Evolutionary conservation across 2,113 vertebrate species (phyloP).

Genomic region (Beaufortia kweichowensis): DNA sequence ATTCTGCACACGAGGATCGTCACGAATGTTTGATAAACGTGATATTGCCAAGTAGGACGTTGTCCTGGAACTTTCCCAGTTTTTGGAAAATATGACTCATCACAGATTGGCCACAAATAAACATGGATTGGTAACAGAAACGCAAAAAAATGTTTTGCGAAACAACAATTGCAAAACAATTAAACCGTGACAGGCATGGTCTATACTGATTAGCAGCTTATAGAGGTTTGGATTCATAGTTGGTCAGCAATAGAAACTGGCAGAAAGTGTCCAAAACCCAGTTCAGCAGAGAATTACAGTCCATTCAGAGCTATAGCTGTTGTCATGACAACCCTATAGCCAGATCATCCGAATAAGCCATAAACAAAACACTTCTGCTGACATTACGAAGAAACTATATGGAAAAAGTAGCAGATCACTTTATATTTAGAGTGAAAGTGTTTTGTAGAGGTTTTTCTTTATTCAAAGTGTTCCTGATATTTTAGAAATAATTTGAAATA

Average conservation of each 20-base stretch:
- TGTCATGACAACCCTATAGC: constrained; percentile 8
- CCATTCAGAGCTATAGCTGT: not conserved
- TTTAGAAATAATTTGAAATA: too few relatives aligned
- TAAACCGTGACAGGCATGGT: not conserved
- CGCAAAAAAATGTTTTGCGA: not conserved
- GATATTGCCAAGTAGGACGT: not conserved
- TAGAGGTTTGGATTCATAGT: not conserved
- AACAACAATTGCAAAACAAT: too few relatives aligned
- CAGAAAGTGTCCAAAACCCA: too few relatives aligned
- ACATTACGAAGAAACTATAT: too few relatives aligned
- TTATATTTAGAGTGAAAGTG: not conserved
- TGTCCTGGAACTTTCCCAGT: not conserved
- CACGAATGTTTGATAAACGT: not conserved
- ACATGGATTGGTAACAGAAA: not conserved
- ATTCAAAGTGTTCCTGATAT: not conserved
- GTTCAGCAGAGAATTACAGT: not conserved
- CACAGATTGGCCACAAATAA: not conserved
- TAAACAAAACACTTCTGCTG: not conserved
- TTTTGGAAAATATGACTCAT: not conserved
- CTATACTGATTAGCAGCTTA: not conserved
- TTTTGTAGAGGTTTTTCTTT: not conserved
- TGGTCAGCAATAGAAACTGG: not conserved
- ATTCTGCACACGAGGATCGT: not conserved
- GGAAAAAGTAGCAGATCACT: not conserved
- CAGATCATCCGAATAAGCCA: not conserved